Evolutionary conservation across 2,888 invertebrate genomes (phyloP), one percentile per base, ranked within the genome.

Genomic region (Synanthedon formicaeformis): DNA sequence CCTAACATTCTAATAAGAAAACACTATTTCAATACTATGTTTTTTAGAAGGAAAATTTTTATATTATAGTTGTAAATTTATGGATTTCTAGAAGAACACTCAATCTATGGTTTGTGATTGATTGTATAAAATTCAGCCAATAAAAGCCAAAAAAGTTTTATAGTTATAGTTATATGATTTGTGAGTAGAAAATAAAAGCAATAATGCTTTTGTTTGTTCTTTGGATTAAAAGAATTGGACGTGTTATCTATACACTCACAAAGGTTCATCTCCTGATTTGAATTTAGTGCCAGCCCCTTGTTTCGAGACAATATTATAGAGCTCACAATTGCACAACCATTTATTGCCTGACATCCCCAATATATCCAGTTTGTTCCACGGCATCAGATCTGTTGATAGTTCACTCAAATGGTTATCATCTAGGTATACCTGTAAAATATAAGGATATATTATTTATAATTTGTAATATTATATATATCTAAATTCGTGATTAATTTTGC

Each of bases 301-400:
- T 51, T 67, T 72, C 2, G 75, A 83, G 45, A 87, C 74, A 58
- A 87, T 86, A 54, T 81, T 71, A 14, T 74, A 78, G 41, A 88
- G 68, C 57, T 86, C 86, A 66, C 93, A 93, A 66, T 90, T 89
- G 67, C 93, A 93, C 48, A 88, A 73, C 88, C 93, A 90, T 52
- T 85, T 89, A 78, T 93, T 93, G n/a, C 89, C 89, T 1, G 84
- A 79, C 69, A 92, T 86, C 58, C 90, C 88, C 50, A 93, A 66
- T 5, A 80, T 75, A 18, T 87, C 87, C 53, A 93, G 64, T 50
- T 88, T 77, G 54, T 63, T 73, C 91, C 91, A 91, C 53, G 88
- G 83, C 64, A 90, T 78, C 55, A 90, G 66, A 55, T 88, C 84
- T 40, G 80, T 71, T 41, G 89, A 83, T 40, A 91, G 70, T 53